phyloP scores from a whole-genome alignment of 2,888 invertebrate species.

The Drosophila conformis region DNA sequence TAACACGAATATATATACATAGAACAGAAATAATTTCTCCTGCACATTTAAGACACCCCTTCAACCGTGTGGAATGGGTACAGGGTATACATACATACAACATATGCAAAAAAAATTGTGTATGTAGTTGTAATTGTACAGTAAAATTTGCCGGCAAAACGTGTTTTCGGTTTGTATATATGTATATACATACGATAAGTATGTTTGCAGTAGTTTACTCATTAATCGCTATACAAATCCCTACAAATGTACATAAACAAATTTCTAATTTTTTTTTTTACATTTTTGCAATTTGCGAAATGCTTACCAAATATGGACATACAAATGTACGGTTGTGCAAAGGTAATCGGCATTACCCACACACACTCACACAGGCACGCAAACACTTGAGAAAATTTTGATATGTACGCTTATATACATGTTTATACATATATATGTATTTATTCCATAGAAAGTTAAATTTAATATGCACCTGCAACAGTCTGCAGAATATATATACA shows the following conservation, averaged over 20 bases:
- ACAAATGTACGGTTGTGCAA: background rate
- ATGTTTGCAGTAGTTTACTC: slow-evolving; percentile 16
- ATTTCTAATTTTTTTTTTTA: background rate
- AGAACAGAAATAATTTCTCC: background rate
- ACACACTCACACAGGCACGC: background rate
- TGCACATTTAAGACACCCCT: background rate
- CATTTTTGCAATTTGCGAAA: slow-evolving; percentile 3
- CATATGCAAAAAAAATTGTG: slow-evolving; percentile 6
- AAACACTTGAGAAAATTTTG: background rate
- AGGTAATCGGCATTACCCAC: slow-evolving; percentile 9
- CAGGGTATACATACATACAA: slow-evolving; percentile 12
- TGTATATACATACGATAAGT: slow-evolving; percentile 7
- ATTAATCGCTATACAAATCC: background rate
- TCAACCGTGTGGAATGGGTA: background rate
- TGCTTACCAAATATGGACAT: slow-evolving; percentile 12
- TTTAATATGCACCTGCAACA: background rate
- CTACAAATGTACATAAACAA: slow-evolving; percentile 5
- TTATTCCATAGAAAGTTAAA: slow-evolving; percentile 13
- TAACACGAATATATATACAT: background rate
- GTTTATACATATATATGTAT: background rate
- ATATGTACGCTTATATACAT: background rate
- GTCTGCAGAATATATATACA: slow-evolving; percentile 2
- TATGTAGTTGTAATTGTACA: slow-evolving; percentile 15
- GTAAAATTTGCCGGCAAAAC: slow-evolving; percentile 19
- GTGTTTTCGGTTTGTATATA: slow-evolving; percentile 2